Evolutionary conservation across 2,888 invertebrate species (phyloP).

Genomic region (Sinelater perroti): DNA sequence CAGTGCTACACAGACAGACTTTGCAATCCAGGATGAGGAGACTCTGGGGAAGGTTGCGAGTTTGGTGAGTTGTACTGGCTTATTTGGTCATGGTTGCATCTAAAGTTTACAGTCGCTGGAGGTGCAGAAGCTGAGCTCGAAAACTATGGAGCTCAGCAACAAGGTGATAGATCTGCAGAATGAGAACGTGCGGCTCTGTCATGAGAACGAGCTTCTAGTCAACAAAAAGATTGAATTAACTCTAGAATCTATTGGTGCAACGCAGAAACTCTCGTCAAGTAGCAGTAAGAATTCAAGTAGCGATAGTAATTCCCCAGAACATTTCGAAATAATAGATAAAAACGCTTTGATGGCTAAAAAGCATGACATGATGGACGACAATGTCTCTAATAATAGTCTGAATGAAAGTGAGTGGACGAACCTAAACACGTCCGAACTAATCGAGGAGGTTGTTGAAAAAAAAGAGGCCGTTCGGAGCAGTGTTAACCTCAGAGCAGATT

Average conservation of each 20-base stretch:
- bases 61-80: slow-evolving; percentile 17
- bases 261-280: slow-evolving; percentile 13
- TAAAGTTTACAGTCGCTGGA: slow-evolving; percentile 30
- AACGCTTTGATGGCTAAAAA: slow-evolving; percentile 42
- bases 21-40: slow-evolving; percentile 19
- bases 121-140: slow-evolving; percentile 49
- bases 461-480: background rate
- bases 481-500: slow-evolving; percentile 1
- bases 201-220: slow-evolving; percentile 47
- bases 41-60: slow-evolving; percentile 3
- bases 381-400: slow-evolving; percentile 55
- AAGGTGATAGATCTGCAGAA: slow-evolving; percentile 56
- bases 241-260: slow-evolving; percentile 26
- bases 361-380: slow-evolving; percentile 52
- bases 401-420: slow-evolving; percentile 61
- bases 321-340: slow-evolving; percentile 70
- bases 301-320: slow-evolving; percentile 68
- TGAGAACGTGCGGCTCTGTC: slow-evolving; percentile 57
- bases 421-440: slow-evolving; percentile 43
- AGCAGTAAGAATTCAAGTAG: slow-evolving; percentile 54
- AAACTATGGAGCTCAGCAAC: slow-evolving; percentile 57
- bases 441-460: slow-evolving; percentile 21
- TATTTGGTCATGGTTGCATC: slow-evolving; percentile 15
- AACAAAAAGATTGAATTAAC: slow-evolving; percentile 29
- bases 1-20: slow-evolving; percentile 63